Evolutionary conservation across 2,797 vertebrate species (phyloP), one percentile per base, ranked within the genome.

Genomic region (Pipistrellus kuhlii): DNA sequence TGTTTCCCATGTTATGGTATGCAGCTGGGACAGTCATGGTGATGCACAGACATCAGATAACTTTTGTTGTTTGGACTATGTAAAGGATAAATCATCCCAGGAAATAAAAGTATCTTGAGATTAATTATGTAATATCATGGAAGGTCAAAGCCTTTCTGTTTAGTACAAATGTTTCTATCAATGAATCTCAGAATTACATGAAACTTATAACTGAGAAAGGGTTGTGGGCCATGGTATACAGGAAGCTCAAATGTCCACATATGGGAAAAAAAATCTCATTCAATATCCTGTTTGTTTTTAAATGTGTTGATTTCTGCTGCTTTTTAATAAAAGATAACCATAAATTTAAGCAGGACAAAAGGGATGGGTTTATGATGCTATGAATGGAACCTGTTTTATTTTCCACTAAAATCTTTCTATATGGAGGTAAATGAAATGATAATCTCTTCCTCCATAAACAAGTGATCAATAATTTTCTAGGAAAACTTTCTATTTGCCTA

Each of bases 161-260:
- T 84, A 91, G 30, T 53, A 57, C 7, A 75, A 88, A 9, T 83
- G 21, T 32, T 90, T 95, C 93, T 82, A 77, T 88, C 66, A 94
- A 9, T 59, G 83, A 88, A 84, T 92, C 81, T 77, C 44, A 90
- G 84, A 83, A 38, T 81, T 8, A n/a, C 4, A 32, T 69, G 76
- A 91, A 84, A 51, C 4, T 64, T 18, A 0, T 48, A 81, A 83
- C 27, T 73, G 69, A 88, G 35, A 88, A 83, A 71, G 68, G 21
- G 81, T 57, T 14, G 51, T 81, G 21, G 72, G 53, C 27, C 6
- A n/a, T 32, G 57, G 73, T 77, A 83, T 59, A 55, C 27, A 93
- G 81, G 30, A 95, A 62, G 38, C 51, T 78, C 20, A 75, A 3
- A 48, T 3, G 32, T 14, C 15, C 17, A 75, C 5, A 44, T 3